A percentile compares a stretch with the other conserved stretches of the same genome.
phyloP scores from a whole-genome alignment of 1,140 invertebrate species.

The Sinonovacula constricta region DNA sequence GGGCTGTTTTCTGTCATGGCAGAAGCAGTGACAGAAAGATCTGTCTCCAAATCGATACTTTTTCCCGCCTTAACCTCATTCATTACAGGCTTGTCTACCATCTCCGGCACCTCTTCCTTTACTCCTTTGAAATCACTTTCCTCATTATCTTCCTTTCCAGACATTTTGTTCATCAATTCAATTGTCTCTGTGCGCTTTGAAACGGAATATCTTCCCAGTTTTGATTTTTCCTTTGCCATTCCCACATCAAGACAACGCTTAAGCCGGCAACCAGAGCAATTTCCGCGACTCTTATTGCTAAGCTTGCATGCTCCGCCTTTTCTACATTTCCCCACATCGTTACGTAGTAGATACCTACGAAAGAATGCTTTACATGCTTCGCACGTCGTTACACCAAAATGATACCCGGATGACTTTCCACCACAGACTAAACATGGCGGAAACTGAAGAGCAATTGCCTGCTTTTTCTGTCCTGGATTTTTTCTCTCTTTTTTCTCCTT shows the following conservation, averaged over 20 bases:
- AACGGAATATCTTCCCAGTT: constrained; percentile 37
- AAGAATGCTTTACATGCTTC: constrained; percentile 78
- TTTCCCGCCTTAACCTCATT: neutral
- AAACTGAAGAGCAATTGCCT: too few species aligned
- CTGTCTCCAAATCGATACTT: too few species aligned
- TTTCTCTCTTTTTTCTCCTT: too few species aligned
- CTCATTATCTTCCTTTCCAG: too few species aligned
- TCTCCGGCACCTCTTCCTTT: neutral
- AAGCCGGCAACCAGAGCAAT: constrained; percentile 45
- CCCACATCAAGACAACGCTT: constrained; percentile 45
- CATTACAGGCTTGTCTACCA: neutral
- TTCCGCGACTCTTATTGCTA: constrained; percentile 40
- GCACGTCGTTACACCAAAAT: constrained; percentile 80
- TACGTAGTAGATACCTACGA: constrained; percentile 27
- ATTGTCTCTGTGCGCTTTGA: constrained; percentile 46
- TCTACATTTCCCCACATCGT: constrained; percentile 41
- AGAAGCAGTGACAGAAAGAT: too few species aligned
- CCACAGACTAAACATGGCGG: constrained; percentile 79
- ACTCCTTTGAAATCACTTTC: too few species aligned
- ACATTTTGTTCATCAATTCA: constrained; percentile 30
- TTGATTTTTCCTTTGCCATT: constrained; percentile 45
- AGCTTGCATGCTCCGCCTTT: constrained; percentile 36
- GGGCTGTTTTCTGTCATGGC: too few species aligned
- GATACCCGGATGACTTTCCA: constrained; percentile 79
- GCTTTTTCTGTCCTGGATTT: too few species aligned